A percentile compares a stretch with the other conserved stretches of the same genome.
Conservation (phyloP, 2,113 vertebrate genomes). For the Phrynocephalus versicolor region DNA sequence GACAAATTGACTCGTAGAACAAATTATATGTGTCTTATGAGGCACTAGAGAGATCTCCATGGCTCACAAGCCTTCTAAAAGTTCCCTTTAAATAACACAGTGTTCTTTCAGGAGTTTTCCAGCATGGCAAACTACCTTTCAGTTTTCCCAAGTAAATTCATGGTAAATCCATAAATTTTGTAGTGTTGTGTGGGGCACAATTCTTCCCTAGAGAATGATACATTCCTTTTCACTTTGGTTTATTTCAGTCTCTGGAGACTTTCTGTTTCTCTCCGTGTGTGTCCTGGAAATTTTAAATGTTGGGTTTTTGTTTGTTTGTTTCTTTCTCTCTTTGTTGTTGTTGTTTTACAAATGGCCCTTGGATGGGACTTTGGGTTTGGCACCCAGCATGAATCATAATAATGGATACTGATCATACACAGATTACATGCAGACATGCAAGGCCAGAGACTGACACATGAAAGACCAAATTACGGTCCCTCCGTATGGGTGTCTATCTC, state of each 20-base stretch:
- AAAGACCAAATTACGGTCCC: slow-evolving; percentile 13
- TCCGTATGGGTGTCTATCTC: not conserved
- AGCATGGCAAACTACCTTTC: not conserved
- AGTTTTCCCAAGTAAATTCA: not conserved
- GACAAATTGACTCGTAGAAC: too few relatives aligned
- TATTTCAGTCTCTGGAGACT: slow-evolving; percentile 17
- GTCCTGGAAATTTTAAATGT: too few relatives aligned
- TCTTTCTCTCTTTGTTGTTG: slow-evolving; percentile 33
- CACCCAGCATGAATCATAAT: slow-evolving; percentile 20
- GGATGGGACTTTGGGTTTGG: slow-evolving; percentile 34
- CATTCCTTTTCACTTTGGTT: not conserved
- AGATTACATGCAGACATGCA: slow-evolving; percentile 31
- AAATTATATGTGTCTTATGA: too few relatives aligned
- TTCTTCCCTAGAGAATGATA: slow-evolving; percentile 25
- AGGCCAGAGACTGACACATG: not conserved
- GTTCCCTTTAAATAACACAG: not conserved
- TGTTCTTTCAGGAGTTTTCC: not conserved
- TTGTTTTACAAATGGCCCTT: slow-evolving; percentile 49
- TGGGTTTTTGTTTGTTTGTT: too few relatives aligned
- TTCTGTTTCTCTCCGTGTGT: not conserved
- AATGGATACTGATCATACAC: slow-evolving; percentile 36
- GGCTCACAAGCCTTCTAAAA: not conserved
- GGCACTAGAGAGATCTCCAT: not conserved
- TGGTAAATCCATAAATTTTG: not conserved
- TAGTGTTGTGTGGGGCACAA: not conserved